Base-by-base conservation (phyloP, 2,113 vertebrate species). In the Isurus oxyrinchus region DNA sequence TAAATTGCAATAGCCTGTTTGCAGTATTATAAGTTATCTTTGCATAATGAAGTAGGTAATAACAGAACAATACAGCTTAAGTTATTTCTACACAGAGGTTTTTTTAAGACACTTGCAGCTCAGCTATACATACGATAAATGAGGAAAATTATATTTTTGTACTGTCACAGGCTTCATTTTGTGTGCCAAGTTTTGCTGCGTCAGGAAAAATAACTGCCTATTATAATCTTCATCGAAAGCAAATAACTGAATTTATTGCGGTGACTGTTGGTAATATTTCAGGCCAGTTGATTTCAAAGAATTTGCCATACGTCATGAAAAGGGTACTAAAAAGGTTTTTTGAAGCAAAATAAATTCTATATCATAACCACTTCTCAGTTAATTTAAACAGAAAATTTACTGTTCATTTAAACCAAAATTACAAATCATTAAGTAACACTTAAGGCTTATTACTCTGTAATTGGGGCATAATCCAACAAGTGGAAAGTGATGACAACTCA, bases 1-100 rank as follows among this genome's bases (percentile, higher is more conserved):
- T 94, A 94, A 63, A 94, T 94, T 94, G 35, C 90, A 40, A n/a
- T 57, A 94, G 61, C 86, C n/a, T 94, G 90, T 63, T 94, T 66
- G 1, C 61, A 40, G 35, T 23, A 6, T 40, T 40, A 93, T 61
- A 16, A 63, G 5, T 63, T 40, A 93, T 1, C 59, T 25, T 57
- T 90, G 53, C 87, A 31, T 27, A 21, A 57, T 90, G 31, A 63
- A 25, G 27, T 49, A 31, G 27, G 25, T 67, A 44, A 67, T 27
- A 53, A 8, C 35, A 44, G 59, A 94, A n/a, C 63, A 4, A 63
- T 84, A 94, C 55, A 93, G 31, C 14, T 76, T 16, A 21, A n/a
- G 14, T 94, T 44, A 10, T 3, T 66, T 40, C 59, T 35, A 66
- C 59, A 66, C 59, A 44, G 49, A 40, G 13, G 25, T 35, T 69